Conservation (phyloP, 2,888 invertebrate species). For the Chloroclysta siterata region DNA sequence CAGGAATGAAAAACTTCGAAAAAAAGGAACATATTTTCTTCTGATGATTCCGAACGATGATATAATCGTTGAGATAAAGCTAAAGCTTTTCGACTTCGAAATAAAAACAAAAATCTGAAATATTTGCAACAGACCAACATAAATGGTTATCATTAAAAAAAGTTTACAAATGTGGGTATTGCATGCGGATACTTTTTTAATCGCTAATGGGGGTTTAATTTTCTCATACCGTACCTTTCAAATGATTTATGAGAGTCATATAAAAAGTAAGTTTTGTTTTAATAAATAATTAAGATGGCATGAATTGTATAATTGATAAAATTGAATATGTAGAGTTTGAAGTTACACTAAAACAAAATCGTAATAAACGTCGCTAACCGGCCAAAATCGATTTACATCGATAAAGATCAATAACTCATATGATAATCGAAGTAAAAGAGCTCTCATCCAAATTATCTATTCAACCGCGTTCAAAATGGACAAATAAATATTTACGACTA, state of each 20-base stretch:
- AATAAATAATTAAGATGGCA: no score
- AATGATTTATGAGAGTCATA: neutral
- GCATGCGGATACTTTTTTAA: constrained; percentile 14
- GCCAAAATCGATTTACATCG: neutral
- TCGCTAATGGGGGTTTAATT: neutral
- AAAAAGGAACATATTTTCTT: no score
- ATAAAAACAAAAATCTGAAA: constrained; percentile 10
- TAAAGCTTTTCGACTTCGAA: neutral
- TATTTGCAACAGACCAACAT: constrained; percentile 2
- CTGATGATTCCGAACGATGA: no score
- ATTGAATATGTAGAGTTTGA: no score
- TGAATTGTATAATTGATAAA: no score
- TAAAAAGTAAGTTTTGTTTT: no score
- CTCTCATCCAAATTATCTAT: constrained; percentile 10
- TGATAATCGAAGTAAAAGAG: constrained; percentile 10
- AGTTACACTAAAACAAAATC: neutral
- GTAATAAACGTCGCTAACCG: neutral
- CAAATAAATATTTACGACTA: constrained; percentile 11
- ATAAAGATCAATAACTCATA: constrained; percentile 7
- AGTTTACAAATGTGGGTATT: constrained; percentile 15
- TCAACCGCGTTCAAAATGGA: constrained; percentile 7
- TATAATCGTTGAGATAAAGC: no score
- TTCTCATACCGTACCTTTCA: neutral
- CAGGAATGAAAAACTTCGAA: no score
- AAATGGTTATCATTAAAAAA: constrained; percentile 12